Base-by-base conservation (phyloP, 2,888 invertebrate species). In the Morinoia aosen region DNA sequence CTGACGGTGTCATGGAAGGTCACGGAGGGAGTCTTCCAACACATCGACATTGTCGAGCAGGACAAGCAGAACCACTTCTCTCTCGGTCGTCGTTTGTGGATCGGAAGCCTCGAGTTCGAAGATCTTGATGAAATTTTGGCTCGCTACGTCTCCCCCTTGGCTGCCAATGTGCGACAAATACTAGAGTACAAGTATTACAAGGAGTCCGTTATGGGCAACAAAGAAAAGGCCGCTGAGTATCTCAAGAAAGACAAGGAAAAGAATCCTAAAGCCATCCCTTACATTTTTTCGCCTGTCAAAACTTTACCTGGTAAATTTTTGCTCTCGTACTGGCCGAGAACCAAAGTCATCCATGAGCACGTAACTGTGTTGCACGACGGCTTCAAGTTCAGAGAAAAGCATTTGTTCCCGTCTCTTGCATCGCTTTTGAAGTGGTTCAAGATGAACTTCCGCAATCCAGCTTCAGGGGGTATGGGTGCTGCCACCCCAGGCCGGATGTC, bases 91-190 rank as follows among this genome's bases (percentile, higher is more conserved):
- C 98, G 98, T 11, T 98, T 99, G 25, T 98, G 98, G 98, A 99
- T 99, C 97, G 98, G 98, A 76, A 98, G 98, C 96, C 99, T 99
- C 97, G 99, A 99, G 97, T 99, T 99, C 97, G 99, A 99, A 97
- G 99, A 99, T 97, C 97, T 99, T 64, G 99, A 99, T 97, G 99
- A 99, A 98, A 99, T 99, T 96, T 99, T 99, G 95, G 99, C 99
- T 0, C 98, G 99, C 25, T 98, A 99, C 97, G 98, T 99, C 11
- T 99, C 99, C 96, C 99, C 99, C 0, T 99, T 99, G 99, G 99
- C 99, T 0, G 98, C 98, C 0, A 98, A 98, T 97, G 99, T 99
- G 0, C 98, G 99, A 5, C 99, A 99, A 97, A 98, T 99, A 88
- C 97, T 99, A 95, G 98, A 98, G 90, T 99, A 99, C 97, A 99